A percentile compares a stretch with the other conserved stretches of the same genome.
phyloP scores from a whole-genome alignment of 1,140 invertebrate species.

The Heliconius hermathena region DNA sequence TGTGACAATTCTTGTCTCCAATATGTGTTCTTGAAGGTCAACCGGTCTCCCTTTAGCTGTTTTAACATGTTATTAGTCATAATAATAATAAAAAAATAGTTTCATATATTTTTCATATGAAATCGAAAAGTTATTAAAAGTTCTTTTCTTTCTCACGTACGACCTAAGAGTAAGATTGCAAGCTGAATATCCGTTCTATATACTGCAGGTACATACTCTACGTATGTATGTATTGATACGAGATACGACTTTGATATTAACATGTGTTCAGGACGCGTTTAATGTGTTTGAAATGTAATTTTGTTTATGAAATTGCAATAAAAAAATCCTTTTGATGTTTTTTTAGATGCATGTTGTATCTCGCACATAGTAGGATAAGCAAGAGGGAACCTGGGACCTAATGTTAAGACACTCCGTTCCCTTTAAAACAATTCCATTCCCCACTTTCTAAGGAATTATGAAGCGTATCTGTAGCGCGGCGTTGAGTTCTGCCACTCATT shows the following conservation, averaged over 20 bases:
- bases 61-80: too few relatives aligned
- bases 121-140: constrained; percentile 3
- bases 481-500: too few relatives aligned
- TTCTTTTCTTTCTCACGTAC: not conserved
- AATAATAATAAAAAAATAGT: not conserved
- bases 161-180: not conserved
- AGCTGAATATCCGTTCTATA: not conserved
- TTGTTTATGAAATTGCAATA: constrained; percentile 1
- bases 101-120: not conserved
- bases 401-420: too few relatives aligned
- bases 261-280: not conserved
- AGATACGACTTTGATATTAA: constrained; percentile 7
- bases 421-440: too few relatives aligned
- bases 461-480: too few relatives aligned
- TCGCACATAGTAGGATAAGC: too few relatives aligned
- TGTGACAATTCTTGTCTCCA: too few relatives aligned
- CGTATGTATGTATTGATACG: not conserved
- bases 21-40: too few relatives aligned
- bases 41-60: too few relatives aligned
- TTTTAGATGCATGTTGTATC: too few relatives aligned
- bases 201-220: not conserved
- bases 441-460: too few relatives aligned
- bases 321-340: not conserved
- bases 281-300: constrained; percentile 2
- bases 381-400: too few relatives aligned